phyloP scores from a whole-genome alignment of 2,888 invertebrate genomes.

The Thysanoteuthis rhombus region DNA sequence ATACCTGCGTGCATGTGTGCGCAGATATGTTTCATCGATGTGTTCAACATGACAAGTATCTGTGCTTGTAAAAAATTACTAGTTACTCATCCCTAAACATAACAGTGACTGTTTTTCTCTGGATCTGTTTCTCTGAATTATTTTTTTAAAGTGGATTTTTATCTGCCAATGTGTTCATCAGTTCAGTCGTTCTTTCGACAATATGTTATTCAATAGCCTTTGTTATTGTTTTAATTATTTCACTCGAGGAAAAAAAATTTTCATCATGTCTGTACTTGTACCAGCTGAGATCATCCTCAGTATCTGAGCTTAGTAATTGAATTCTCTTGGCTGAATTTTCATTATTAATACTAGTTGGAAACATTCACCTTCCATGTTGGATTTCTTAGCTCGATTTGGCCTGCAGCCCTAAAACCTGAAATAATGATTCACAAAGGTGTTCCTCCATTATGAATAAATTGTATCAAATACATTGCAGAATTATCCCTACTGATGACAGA shows the following conservation, averaged over 20 bases:
- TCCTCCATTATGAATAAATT: too few species aligned
- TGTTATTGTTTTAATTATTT: background rate
- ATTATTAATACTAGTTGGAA: background rate
- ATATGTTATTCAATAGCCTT: background rate
- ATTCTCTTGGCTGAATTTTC: background rate
- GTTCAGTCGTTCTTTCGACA: background rate
- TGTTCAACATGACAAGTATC: background rate
- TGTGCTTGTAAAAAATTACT: background rate
- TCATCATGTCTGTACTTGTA: background rate
- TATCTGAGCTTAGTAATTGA: background rate
- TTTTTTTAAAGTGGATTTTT: background rate
- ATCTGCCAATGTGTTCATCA: background rate
- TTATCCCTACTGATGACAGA: too few species aligned
- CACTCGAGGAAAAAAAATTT: background rate
- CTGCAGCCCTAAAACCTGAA: too few species aligned
- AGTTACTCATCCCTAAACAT: background rate
- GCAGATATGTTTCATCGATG: background rate
- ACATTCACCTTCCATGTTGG: background rate
- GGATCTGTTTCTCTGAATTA: background rate
- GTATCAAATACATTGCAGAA: too few species aligned
- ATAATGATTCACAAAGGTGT: too few species aligned
- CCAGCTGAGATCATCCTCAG: background rate
- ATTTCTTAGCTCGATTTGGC: too few species aligned
- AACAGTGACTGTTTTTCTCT: background rate
- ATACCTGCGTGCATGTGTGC: background rate